Evolutionary conservation across 30 jellyfish, hydroid and myxozoan genomes (phyloP).

Genomic region (Catostylus mosaicus): DNA sequence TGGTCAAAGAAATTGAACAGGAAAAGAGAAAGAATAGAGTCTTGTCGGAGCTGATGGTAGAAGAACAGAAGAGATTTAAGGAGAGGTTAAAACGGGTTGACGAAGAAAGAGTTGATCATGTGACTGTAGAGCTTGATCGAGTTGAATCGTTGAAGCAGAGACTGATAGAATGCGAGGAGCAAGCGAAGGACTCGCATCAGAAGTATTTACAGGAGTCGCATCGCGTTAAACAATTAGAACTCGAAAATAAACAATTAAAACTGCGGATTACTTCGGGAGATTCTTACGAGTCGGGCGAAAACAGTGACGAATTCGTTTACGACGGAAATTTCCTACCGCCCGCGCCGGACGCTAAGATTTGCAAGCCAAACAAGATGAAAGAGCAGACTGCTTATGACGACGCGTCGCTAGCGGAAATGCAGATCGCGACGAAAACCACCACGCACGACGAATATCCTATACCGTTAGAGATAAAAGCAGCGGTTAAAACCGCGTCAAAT

Average conservation of each 20-base stretch:
- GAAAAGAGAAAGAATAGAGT: conserved; percentile 82
- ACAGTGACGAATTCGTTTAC: conserved; percentile 76
- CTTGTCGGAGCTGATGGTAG: conserved; percentile 86
- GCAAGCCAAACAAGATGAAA: conserved; percentile 7
- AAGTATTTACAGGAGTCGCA: conserved; percentile 67
- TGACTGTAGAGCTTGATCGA: conserved; percentile 64
- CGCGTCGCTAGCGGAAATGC: background rate
- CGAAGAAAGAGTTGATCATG: conserved; percentile 71
- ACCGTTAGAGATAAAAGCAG: conserved; percentile 9
- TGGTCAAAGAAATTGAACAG: conserved; percentile 78
- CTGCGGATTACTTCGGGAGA: conserved; percentile 54
- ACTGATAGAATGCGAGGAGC: conserved; percentile 63
- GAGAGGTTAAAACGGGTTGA: conserved; percentile 76
- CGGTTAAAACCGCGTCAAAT: conserved; percentile 24
- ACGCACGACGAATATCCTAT: conserved; percentile 15
- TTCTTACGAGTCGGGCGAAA: conserved; percentile 70
- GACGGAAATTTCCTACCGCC: conserved; percentile 41
- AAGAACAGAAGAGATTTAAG: conserved; percentile 84
- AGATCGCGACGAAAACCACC: background rate
- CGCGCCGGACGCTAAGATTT: conserved; percentile 30
- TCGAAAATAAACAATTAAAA: conserved; percentile 72
- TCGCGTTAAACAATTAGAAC: conserved; percentile 52
- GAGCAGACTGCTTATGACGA: conserved; percentile 4
- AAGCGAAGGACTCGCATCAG: conserved; percentile 75
- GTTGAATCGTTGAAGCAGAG: conserved; percentile 65